Percentiles rank a stretch among this genome's conserved stretches.
phyloP scores from a whole-genome alignment of 2,888 invertebrate genomes.

The Drosophila mulleri region DNA sequence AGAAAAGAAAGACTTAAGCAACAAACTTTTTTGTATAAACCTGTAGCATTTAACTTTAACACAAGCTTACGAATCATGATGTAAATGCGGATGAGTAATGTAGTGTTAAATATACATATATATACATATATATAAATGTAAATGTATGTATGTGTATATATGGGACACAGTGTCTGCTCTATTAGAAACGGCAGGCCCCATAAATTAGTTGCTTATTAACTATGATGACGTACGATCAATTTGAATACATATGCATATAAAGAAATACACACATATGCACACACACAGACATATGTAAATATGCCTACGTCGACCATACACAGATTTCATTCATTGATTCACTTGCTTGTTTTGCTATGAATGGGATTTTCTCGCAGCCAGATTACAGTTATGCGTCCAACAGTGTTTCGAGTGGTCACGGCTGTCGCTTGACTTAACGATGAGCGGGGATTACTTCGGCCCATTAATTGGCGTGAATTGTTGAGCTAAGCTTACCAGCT shows the following conservation, averaged over 20 bases:
- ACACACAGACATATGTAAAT: neutral
- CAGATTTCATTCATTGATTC: slow-evolving; percentile 32
- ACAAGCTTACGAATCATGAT: slow-evolving; percentile 13
- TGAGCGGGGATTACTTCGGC: slow-evolving; percentile 6
- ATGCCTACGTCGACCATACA: slow-evolving; percentile 12
- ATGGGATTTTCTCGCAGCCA: slow-evolving; percentile 34
- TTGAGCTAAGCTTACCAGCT: neutral
- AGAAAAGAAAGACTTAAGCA: slow-evolving; percentile 56
- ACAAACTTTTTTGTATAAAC: slow-evolving; percentile 35
- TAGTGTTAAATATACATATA: neutral
- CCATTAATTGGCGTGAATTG: slow-evolving; percentile 28
- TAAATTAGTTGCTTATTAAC: slow-evolving; percentile 28
- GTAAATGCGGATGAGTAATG: slow-evolving; percentile 18
- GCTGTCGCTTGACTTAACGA: slow-evolving; percentile 21
- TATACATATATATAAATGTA: neutral
- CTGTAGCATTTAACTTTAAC: slow-evolving; percentile 12
- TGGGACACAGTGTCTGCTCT: neutral
- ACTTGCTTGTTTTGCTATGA: slow-evolving; percentile 27
- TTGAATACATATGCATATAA: slow-evolving; percentile 7
- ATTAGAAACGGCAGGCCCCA: slow-evolving; percentile 13
- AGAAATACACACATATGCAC: neutral
- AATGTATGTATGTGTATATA: too few relatives aligned
- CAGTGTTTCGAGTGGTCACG: slow-evolving; percentile 13
- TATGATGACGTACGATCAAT: slow-evolving; percentile 29
- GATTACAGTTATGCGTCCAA: slow-evolving; percentile 28